Base-by-base conservation (phyloP, 2,797 vertebrate species). In the Hydrophis major region DNA sequence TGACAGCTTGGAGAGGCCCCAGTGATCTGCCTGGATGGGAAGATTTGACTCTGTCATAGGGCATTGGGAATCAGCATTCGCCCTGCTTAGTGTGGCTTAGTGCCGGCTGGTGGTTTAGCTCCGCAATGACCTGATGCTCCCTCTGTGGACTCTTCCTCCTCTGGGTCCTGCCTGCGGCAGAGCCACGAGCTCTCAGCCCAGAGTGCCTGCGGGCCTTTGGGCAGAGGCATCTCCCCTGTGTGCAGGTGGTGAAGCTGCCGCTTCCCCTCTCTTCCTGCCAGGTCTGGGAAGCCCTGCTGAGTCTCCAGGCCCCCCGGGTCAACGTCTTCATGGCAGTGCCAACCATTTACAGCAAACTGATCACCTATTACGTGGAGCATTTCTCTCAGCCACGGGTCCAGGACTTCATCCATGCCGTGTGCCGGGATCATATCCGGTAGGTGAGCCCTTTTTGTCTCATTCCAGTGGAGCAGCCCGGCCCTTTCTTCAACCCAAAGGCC, bases 261-360 rank as follows among this genome's bases (percentile, higher is more conserved):
- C 5, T 53, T 8, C 27, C 56, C 56, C 93, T 94, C 25, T 18
- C 37, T 88, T 22, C 57, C 32, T 56, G 20, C 28, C 87, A 99
- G 99, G 98, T 99, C 87, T 99, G 99, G 99, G 98, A 99, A 94
- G 97, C 89, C 94, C 93, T 98, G 28, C 93, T 98, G 12, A 98
- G 96, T 95, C 97, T 95, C 2, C 97, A 97, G 53, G 93, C 95
- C 83, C 98, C 98, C 0, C 91, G 95, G 74, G 94, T 99, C 90
- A 99, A 96, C 0, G 96, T 99, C 28, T 99, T 99, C 95, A 99
- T 99, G 99, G 99, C 99, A 0, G 99, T 99, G 94, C 99, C 99
- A 74, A 99, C 99, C 3, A 97, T 99, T 96, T 99, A 99, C 93
- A 98, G 98, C 90, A 99, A 98, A 97, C 97, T 99, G 95, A 98